These are phyloP conservation scores for Augochlora pura DNA, from an alignment of 1,140 invertebrate genomes.

Conservation along the genomic window DNA sequence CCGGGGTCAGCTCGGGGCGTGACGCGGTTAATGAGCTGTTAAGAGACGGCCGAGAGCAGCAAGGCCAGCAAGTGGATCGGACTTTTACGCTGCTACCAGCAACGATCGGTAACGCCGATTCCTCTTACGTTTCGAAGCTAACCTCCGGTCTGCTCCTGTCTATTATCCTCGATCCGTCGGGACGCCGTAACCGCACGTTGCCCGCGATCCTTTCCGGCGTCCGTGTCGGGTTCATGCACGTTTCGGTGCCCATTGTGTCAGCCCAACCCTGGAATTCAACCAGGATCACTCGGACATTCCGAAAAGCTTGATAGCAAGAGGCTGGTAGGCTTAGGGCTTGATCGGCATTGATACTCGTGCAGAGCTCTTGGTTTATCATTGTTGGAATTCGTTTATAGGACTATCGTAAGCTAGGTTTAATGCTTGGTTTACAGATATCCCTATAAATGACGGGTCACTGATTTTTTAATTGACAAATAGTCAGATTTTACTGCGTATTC, in stretches of 20 bases:
- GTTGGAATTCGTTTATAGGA: too few relatives aligned
- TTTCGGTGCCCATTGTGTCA: not conserved
- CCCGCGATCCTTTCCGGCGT: slow-evolving; percentile 17
- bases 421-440: too few relatives aligned
- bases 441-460: too few relatives aligned
- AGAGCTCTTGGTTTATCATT: too few relatives aligned
- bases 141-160: slow-evolving; percentile 38
- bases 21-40: slow-evolving; percentile 72
- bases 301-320: not conserved
- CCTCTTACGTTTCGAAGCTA: slow-evolving; percentile 22
- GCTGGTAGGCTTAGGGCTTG: too few relatives aligned
- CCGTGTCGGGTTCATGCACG: not conserved
- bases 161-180: slow-evolving; percentile 41
- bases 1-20: slow-evolving; percentile 61
- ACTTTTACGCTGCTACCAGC: slow-evolving; percentile 29
- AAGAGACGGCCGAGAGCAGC: slow-evolving; percentile 61
- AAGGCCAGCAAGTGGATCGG: slow-evolving; percentile 48
- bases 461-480: too few relatives aligned
- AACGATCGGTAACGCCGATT: slow-evolving; percentile 26
- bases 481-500: too few relatives aligned
- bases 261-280: too few relatives aligned
- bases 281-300: too few relatives aligned
- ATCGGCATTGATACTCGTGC: too few relatives aligned
- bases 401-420: too few relatives aligned
- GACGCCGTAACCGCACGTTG: slow-evolving; percentile 44